Conservation (phyloP, 2,797 vertebrate species). For the Typhlichthys subterraneus region DNA sequence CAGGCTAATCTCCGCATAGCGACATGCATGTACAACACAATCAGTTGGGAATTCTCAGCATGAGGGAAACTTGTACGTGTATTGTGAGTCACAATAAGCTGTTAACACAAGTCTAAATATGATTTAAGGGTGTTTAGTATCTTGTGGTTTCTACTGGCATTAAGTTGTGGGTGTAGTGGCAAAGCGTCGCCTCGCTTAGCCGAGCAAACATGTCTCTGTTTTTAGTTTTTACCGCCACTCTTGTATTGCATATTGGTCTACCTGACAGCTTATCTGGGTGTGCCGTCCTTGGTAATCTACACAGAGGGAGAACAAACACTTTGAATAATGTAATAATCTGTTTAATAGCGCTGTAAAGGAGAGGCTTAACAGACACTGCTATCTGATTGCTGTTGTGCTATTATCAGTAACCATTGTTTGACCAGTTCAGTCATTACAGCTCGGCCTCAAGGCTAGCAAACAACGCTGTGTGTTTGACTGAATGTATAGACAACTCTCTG, state of each 20-base stretch:
- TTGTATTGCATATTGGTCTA: constrained; percentile 66
- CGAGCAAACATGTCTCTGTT: constrained; percentile 75
- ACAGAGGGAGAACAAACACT: constrained; percentile 84
- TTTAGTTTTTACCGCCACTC: constrained; percentile 61
- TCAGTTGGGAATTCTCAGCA: constrained; percentile 72
- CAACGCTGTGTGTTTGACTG: constrained; percentile 58
- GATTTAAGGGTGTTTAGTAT: constrained; percentile 86
- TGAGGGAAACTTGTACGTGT: constrained; percentile 84
- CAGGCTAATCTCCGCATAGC: constrained; percentile 74
- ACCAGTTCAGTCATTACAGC: constrained; percentile 76
- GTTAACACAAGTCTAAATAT: constrained; percentile 84
- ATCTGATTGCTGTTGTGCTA: constrained; percentile 84
- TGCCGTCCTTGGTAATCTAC: constrained; percentile 82
- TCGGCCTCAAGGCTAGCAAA: constrained; percentile 75
- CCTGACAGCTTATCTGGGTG: constrained; percentile 86
- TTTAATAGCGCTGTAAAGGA: constrained; percentile 86
- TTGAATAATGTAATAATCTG: constrained; percentile 84
- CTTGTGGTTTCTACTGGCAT: constrained; percentile 76
- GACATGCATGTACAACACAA: constrained; percentile 74
- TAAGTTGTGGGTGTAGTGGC: constrained; percentile 83
- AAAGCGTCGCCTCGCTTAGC: constrained; percentile 79
- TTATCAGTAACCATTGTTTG: constrained; percentile 80
- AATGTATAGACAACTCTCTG: constrained; percentile 47
- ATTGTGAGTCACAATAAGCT: constrained; percentile 83
- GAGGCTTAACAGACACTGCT: constrained; percentile 77